Percentiles rank a stretch among this genome's conserved stretches.
Evolutionary conservation across 2,888 invertebrate genomes (phyloP).

Genomic region (Stenoptilia bipunctidactyla): DNA sequence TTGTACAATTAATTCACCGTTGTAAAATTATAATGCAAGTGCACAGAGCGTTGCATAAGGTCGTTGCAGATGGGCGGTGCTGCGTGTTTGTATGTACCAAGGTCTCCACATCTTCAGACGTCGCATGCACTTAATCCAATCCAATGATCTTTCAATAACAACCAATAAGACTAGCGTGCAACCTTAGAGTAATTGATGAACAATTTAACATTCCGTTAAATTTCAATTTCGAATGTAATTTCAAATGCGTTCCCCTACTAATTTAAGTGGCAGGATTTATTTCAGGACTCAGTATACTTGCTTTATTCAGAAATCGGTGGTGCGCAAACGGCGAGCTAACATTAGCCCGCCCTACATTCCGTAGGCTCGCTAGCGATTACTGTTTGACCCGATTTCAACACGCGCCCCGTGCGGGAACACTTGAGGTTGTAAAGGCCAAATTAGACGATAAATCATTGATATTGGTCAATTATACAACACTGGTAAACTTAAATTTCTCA

Average conservation of each 20-base stretch:
- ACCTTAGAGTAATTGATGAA: too few relatives aligned
- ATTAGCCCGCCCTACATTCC: conserved; percentile 60
- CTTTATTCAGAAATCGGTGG: conserved; percentile 36
- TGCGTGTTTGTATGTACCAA: conserved; percentile 20
- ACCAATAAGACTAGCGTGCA: too few relatives aligned
- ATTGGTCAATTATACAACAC: conserved; percentile 5
- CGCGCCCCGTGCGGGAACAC: conserved; percentile 24
- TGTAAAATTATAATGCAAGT: conserved; percentile 32
- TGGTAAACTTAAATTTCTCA: too few relatives aligned
- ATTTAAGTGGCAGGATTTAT: too few relatives aligned
- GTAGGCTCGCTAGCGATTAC: conserved; percentile 42
- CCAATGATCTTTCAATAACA: too few relatives aligned
- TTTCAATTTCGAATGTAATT: too few relatives aligned
- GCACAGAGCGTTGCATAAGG: conserved; percentile 33
- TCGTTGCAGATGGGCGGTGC: conserved; percentile 28
- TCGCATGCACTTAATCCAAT: not conserved
- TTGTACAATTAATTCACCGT: conserved; percentile 14
- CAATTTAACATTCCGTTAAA: too few relatives aligned
- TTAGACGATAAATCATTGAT: not conserved
- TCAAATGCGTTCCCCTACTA: too few relatives aligned
- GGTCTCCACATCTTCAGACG: conserved; percentile 19
- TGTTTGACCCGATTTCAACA: conserved; percentile 54
- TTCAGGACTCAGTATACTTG: conserved; percentile 17
- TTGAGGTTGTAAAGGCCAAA: conserved; percentile 6
- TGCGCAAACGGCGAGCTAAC: conserved; percentile 44